Conservation (phyloP, 1,140 invertebrate species). For the Theocolax elegans region DNA sequence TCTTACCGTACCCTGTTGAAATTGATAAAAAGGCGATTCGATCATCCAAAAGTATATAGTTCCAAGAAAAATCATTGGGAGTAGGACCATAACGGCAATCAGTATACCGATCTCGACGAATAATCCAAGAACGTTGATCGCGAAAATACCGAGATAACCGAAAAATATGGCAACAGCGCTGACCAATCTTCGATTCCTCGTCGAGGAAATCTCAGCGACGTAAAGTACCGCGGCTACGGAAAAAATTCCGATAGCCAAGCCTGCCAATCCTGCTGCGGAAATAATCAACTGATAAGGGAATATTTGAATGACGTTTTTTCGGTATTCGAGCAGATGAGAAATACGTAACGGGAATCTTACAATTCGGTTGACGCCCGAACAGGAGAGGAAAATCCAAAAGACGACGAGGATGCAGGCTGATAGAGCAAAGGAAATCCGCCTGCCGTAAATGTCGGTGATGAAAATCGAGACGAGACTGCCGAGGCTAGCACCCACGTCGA, state of each 20-base stretch:
- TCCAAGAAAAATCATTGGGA: slow-evolving; percentile 35
- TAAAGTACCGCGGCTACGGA: slow-evolving; percentile 43
- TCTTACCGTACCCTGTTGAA: slow-evolving; percentile 42
- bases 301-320: not conserved
- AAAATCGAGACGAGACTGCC: slow-evolving; percentile 44
- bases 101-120: slow-evolving; percentile 22
- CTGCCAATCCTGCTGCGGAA: slow-evolving; percentile 34
- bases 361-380: slow-evolving; percentile 1
- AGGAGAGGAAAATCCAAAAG: slow-evolving; percentile 42
- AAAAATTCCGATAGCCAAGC: slow-evolving; percentile 42
- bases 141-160: slow-evolving; percentile 42
- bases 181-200: slow-evolving; percentile 27
- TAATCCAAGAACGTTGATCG: slow-evolving; percentile 21
- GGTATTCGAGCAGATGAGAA: not conserved
- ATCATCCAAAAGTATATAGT: slow-evolving; percentile 40
- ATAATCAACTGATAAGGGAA: slow-evolving; percentile 26
- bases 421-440: slow-evolving; percentile 39
- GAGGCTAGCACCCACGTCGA: slow-evolving; percentile 44
- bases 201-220: slow-evolving; percentile 41
- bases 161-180: slow-evolving; percentile 34
- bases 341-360: not conserved
- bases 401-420: slow-evolving; percentile 27
- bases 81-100: not conserved
- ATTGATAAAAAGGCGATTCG: slow-evolving; percentile 47
- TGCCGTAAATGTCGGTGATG: slow-evolving; percentile 44